These are phyloP conservation scores for Babyrousa celebensis DNA, from an alignment of 2,797 vertebrate genomes.

Conservation along the genomic window DNA sequence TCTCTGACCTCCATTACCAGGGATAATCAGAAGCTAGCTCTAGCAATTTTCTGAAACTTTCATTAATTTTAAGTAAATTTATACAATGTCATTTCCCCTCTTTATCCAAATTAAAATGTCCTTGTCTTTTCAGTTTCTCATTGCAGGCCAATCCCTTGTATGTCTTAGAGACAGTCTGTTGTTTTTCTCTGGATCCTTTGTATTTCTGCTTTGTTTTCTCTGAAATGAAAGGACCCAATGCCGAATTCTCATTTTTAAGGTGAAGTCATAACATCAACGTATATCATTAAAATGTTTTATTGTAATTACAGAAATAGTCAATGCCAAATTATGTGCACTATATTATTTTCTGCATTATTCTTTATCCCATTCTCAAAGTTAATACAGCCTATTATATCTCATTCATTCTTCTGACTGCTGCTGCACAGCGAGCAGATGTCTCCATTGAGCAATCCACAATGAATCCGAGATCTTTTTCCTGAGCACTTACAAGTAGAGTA, in stretches of 20 bases:
- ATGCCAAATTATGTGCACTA: conserved; percentile 85
- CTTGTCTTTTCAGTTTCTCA: conserved; percentile 77
- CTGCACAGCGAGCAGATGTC: conserved; percentile 90
- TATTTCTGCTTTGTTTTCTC: conserved; percentile 82
- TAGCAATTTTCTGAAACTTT: conserved; percentile 83
- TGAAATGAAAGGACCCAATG: conserved; percentile 74
- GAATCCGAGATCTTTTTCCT: conserved; percentile 88
- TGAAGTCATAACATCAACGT: conserved; percentile 87
- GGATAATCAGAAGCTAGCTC: conserved; percentile 81
- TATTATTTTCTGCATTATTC: conserved; percentile 87
- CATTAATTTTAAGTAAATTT: conserved; percentile 85
- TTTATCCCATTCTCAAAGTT: conserved; percentile 88
- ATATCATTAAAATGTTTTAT: conserved; percentile 87
- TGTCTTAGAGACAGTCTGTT: conserved; percentile 73
- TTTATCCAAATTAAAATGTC: conserved; percentile 79
- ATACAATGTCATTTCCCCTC: conserved; percentile 51
- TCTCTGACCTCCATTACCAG: conserved; percentile 81
- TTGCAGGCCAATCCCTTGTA: conserved; percentile 65
- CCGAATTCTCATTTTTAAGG: conserved; percentile 83
- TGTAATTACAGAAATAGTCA: conserved; percentile 86
- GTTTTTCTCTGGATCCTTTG: conserved; percentile 79
- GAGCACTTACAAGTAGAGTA: conserved; percentile 86
- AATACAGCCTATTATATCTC: conserved; percentile 87
- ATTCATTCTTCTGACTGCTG: conserved; percentile 87
- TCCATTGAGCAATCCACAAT: conserved; percentile 88